Base-by-base conservation (phyloP, 2,797 vertebrate genomes). In the Pogoniulus pusillus region DNA sequence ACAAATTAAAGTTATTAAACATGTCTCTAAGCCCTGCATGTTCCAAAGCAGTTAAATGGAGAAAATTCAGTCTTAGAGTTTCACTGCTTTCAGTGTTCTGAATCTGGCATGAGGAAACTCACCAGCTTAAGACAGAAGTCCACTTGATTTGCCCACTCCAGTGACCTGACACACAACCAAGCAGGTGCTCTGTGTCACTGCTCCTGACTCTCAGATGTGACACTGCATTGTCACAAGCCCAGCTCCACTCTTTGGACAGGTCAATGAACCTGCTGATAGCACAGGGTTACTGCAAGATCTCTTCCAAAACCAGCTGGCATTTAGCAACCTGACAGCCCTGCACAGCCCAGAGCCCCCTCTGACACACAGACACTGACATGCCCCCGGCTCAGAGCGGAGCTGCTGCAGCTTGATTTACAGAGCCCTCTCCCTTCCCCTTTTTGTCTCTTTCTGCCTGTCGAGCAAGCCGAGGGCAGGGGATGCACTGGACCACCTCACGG, bases 1-100 rank as follows among this genome's bases (percentile, higher is more conserved):
- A 85, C 75, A 82, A 82, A 93, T 87, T 87, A 70, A 27, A 75
- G 68, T 60, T 93, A 92, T 87, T 80, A 90, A 81, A 81, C 12
- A 18, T 26, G 23, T 78, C 92, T 87, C 41, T 87, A 65, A 91
- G 58, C 80, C 60, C 34, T n/a, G n/a, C 32, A 39, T 30, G 26
- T 79, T 87, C 72, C 49, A 51, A 23, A 76, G 53, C 3, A 72
- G 64, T 37, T 80, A 51, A 64, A 71, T 34, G 70, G 39, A 75
- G 54, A 47, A 83, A 75, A 72, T 39, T 80, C 60, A 37, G 76
- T 35, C 65, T 78, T 32, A 85, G 7, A 10, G 54, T 39, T 84
- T 88, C 4, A 5, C 55, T 77, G 64, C 64, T 93, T 84, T 74
- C 64, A 75, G 49, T 80, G 73, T 84, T 68, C 58, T 72, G 64